Evolutionary conservation across 2,888 invertebrate genomes (phyloP).

Genomic region (Serrognathus titanus): DNA sequence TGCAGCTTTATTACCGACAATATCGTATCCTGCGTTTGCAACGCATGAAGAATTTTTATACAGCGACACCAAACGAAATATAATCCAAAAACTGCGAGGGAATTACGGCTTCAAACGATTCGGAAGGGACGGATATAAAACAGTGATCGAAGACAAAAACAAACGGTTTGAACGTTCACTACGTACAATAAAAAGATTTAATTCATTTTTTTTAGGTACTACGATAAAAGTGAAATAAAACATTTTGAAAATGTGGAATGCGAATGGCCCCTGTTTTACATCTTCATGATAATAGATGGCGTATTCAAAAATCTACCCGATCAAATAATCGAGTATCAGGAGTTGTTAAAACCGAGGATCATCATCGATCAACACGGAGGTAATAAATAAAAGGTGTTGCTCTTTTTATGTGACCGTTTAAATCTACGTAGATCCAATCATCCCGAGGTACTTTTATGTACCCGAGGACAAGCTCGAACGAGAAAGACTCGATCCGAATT

Average conservation of each 20-base stretch:
- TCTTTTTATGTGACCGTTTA: neutral
- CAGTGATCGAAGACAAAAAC: slow-evolving; percentile 71
- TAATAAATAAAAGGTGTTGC: slow-evolving; percentile 35
- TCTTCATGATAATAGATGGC: slow-evolving; percentile 95
- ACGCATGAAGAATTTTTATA: slow-evolving; percentile 93
- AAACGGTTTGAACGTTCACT: too few relatives aligned
- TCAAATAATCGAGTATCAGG: slow-evolving; percentile 90
- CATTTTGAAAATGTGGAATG: slow-evolving; percentile 95
- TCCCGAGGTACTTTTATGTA: slow-evolving; percentile 93
- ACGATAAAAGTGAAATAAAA: slow-evolving; percentile 88
- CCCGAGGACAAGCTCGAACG: slow-evolving; percentile 68
- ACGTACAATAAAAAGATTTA: slow-evolving; percentile 2
- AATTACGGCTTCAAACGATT: slow-evolving; percentile 92
- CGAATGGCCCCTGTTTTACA: slow-evolving; percentile 97
- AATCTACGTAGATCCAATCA: slow-evolving; percentile 66
- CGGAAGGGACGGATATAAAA: slow-evolving; percentile 90
- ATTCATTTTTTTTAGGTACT: slow-evolving; percentile 58
- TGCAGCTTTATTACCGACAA: slow-evolving; percentile 83
- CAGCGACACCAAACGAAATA: slow-evolving; percentile 80
- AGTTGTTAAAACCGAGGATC: slow-evolving; percentile 75
- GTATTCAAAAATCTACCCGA: slow-evolving; percentile 82
- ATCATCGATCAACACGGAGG: slow-evolving; percentile 79
- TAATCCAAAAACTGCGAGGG: slow-evolving; percentile 77
- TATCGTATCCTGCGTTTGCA: slow-evolving; percentile 97
- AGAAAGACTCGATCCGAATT: slow-evolving; percentile 66